These are phyloP conservation scores for Rhinoderma darwinii DNA, from an alignment of 2,113 vertebrate species.

Conservation along the genomic window DNA sequence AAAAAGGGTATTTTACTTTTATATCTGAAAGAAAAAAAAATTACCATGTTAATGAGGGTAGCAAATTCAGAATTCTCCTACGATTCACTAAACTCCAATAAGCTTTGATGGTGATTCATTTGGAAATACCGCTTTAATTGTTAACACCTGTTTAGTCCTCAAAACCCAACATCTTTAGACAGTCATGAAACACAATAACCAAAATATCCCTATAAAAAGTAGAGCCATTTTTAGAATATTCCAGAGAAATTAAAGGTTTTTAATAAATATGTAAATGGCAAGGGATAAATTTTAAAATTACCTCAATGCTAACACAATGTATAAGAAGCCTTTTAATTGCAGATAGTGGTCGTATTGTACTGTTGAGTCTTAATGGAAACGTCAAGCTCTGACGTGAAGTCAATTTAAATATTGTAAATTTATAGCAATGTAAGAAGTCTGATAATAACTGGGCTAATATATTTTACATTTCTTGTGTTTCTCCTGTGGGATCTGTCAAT, in stretches of 20 bases:
- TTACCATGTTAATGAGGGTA: conserved; percentile 30
- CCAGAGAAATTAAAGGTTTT: not conserved
- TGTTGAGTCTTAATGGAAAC: not conserved
- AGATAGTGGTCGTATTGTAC: not conserved
- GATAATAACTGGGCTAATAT: not conserved
- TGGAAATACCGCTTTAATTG: conserved; percentile 41
- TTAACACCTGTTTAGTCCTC: conserved; percentile 44
- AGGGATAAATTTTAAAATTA: not conserved
- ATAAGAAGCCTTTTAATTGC: too few relatives aligned
- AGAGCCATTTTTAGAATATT: not conserved
- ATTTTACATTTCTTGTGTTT: not conserved
- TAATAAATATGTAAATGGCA: not conserved
- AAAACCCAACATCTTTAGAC: conserved; percentile 18
- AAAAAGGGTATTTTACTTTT: not conserved
- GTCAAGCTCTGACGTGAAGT: not conserved
- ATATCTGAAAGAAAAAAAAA: not conserved
- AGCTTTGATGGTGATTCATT: conserved; percentile 37
- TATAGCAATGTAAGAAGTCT: not conserved
- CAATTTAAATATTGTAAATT: not conserved
- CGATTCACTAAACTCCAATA: conserved; percentile 44
- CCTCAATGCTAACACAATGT: too few relatives aligned
- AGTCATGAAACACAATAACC: conserved; percentile 10
- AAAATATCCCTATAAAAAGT: not conserved
- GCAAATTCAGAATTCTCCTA: conserved; percentile 23
- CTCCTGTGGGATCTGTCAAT: too few relatives aligned